Evolutionary conservation across 2,797 vertebrate genomes (phyloP), one percentile per base, ranked within the genome.

Genomic region (Taenioides sp.): DNA sequence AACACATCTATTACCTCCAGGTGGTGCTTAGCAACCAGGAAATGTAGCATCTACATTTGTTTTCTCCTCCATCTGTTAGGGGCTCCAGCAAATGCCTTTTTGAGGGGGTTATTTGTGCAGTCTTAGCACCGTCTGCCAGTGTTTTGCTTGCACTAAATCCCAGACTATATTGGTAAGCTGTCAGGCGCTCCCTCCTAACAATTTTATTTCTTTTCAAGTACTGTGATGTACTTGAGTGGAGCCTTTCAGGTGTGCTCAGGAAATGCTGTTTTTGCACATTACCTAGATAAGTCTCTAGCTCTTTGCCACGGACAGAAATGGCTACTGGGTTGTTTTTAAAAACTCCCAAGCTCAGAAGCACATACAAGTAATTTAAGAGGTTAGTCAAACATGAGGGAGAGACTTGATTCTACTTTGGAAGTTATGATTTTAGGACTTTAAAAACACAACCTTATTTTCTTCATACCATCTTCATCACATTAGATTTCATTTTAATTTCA

Each of bases 21-120:
- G 80, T 87, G 89, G 85, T 90, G 84, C 85, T 90, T 88, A 90
- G 87, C 76, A 90, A 86, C 81, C 81, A 86, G 82, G 80, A 91
- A 87, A 91, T 88, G 84, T 84, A 83, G 71, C 87, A 81, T 82
- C 75, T 75, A 82, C 79, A 78, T 85, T 91, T 82, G 78, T 91
- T 92, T 88, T 84, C 81, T 70, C 86, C 75, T 86, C 91, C 90
- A 86, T 94, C 91, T 93, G 90, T 72, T 75, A 61, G 72, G 77
- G 84, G 82, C 76, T 76, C 73, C 69, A 75, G 78, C 75, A 81
- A 85, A 78, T 64, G 65, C 34, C 3, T 70, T 89, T 81, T 78
- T 75, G 65, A 28, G 65, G 47, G 65, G 47, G 73, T 86, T 88
- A 85, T 89, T 88, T 87, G 76, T 69, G 67, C 76, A 87, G 78